Base-by-base conservation (phyloP, 1,140 invertebrate species). In the Geopemphigus sp. region DNA sequence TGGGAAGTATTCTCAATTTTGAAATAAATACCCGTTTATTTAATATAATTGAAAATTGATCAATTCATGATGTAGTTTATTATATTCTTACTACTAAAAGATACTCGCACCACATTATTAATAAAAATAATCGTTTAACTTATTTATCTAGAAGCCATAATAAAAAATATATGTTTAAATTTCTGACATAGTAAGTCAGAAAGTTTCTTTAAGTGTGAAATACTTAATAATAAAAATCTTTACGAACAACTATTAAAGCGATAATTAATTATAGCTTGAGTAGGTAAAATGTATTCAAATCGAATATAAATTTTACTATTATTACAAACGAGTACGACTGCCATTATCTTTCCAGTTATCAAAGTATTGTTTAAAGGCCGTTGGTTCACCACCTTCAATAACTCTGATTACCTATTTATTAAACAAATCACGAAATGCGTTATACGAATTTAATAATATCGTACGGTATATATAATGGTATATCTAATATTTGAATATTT, bases 351-450 rank as follows among this genome's bases (percentile, higher is more conserved):
- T 88, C 93, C 93, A 94, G 0, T 89, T 89, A 39, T 86, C 85
- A 85, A 94, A 94, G 84, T 93, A 93, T 82, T 93, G 92, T 82
- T 93, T 93, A 85, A 94, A 94, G 1, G 89, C 87, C 6, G 91
- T 88, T 17, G 92, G 90, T 84, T 94, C 93, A 2, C 90, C 91
- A 59, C 88, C 88, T 83, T 94, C 91, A 4, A 92, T 89, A 24
- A 94, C 88, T 83, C 90, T 87, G 83, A 90, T 87, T 17, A 88
- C 83, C 86, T 87, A 26, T 68, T 14, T 6, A 80, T 56, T 50
- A 15, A 81, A 81, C 24, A 81, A 63, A 32, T 63, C 32, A 26
- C 32, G 64, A 59, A 78, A 26, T 56, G 64, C 4, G 54, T 39
- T 39, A 39, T 50, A 17, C 6, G 50, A 78, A 29, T 63, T 15